Conservation (phyloP, 1,140 invertebrate genomes). For the Lepidurus packardi region DNA sequence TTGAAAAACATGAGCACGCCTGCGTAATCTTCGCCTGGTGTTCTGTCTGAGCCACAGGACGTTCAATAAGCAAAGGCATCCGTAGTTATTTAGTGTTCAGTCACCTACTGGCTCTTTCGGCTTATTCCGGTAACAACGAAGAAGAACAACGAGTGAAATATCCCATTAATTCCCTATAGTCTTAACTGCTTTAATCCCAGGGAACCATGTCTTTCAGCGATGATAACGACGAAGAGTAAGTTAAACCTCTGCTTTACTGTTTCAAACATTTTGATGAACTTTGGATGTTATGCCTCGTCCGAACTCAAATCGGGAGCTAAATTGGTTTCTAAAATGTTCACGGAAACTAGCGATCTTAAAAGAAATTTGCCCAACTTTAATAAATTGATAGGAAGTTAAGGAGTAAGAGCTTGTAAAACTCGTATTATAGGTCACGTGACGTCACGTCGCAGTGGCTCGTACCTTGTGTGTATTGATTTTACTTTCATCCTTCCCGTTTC, state of each 20-base stretch:
- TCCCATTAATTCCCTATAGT: background rate
- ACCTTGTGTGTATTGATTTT: conserved; percentile 16
- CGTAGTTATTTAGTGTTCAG: background rate
- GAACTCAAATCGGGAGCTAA: too few relatives aligned
- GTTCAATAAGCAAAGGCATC: conserved; percentile 16
- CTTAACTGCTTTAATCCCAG: background rate
- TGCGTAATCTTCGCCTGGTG: background rate
- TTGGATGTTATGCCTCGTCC: too few relatives aligned
- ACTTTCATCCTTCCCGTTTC: background rate
- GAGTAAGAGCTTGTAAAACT: background rate
- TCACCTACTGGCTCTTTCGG: background rate
- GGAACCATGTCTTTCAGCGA: conserved; percentile 18
- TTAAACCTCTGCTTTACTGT: background rate
- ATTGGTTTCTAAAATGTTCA: too few relatives aligned
- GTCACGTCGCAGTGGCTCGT: background rate
- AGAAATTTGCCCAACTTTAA: too few relatives aligned
- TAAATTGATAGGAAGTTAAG: background rate
- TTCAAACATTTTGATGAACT: background rate
- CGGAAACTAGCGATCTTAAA: too few relatives aligned
- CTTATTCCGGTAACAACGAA: background rate
- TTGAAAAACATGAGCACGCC: background rate
- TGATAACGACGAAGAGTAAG: background rate
- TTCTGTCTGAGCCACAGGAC: background rate
- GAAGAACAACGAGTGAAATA: background rate
- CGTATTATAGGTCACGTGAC: conserved; percentile 18